These are phyloP conservation scores for Heliornis fulica DNA, from an alignment of 2,113 vertebrate genomes.

Conservation along the genomic window DNA sequence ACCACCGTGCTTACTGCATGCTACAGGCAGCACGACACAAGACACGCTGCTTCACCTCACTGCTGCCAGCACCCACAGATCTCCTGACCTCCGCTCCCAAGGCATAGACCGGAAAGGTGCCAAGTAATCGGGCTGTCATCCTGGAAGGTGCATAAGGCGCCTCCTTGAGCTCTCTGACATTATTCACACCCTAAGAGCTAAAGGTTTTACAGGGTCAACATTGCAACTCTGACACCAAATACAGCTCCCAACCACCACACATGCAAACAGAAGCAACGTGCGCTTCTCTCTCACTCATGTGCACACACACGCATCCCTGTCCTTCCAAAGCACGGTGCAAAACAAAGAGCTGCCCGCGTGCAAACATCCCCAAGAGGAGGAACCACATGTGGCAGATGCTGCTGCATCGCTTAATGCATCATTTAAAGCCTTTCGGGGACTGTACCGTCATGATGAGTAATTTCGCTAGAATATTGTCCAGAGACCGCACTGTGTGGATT, in stretches of 20 bases:
- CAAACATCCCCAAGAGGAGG: not conserved
- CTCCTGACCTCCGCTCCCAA: not conserved
- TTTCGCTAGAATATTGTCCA: conserved; percentile 17
- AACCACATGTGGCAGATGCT: conserved; percentile 37
- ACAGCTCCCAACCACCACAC: not conserved
- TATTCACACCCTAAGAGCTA: rapidly evolving
- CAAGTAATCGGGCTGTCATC: not conserved
- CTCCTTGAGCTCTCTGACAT: not conserved
- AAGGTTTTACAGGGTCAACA: not conserved
- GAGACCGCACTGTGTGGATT: not conserved
- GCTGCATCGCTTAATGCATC: conserved; percentile 48
- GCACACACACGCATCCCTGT: rapidly evolving
- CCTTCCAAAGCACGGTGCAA: not conserved
- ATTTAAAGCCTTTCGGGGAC: conserved; percentile 44
- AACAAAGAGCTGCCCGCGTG: not conserved
- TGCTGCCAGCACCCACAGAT: not conserved
- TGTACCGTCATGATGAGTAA: not conserved
- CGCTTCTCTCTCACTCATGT: not conserved
- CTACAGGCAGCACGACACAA: not conserved
- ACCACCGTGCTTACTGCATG: rapidly evolving
- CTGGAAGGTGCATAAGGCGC: rapidly evolving
- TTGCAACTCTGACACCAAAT: not conserved
- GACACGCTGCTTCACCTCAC: not conserved
- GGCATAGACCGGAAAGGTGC: not conserved
- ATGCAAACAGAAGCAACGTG: rapidly evolving